A percentile compares a stretch with the other conserved stretches of the same genome.
These are phyloP conservation scores for Cheirogaleus medius DNA, from an alignment of 2,113 vertebrate species.

Conservation along the genomic window DNA sequence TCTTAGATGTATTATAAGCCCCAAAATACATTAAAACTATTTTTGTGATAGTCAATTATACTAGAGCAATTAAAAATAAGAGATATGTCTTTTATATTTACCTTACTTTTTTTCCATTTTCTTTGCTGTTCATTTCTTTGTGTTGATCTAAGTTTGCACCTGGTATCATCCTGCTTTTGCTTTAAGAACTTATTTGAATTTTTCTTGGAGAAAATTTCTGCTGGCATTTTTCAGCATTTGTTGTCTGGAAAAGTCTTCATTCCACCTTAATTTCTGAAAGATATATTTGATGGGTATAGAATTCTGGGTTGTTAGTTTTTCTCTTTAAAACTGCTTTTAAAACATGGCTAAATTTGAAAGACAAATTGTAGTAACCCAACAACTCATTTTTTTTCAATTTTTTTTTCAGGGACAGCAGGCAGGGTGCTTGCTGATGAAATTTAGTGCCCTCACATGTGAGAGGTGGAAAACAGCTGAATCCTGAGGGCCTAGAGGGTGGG, in stretches of 20 bases:
- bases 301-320: background rate
- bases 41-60: background rate
- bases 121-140: background rate
- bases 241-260: background rate
- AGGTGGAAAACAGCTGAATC: background rate
- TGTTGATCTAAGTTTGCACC: background rate
- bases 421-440: background rate
- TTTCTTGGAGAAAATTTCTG: background rate
- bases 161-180: background rate
- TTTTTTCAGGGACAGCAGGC: background rate
- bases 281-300: background rate
- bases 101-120: background rate
- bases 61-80: background rate
- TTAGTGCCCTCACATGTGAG: background rate
- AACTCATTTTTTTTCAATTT: background rate
- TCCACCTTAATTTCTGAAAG: background rate
- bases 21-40: background rate
- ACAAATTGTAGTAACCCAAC: background rate
- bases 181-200: background rate
- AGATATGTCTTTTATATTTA: background rate
- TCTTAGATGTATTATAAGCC: background rate
- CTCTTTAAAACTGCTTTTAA: background rate
- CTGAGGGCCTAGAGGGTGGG: too few relatives aligned
- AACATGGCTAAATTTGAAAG: background rate
- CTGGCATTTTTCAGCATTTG: background rate